Evolutionary conservation across 2,888 invertebrate species (phyloP).

Genomic region (Aporophyla lueneburgensis): DNA sequence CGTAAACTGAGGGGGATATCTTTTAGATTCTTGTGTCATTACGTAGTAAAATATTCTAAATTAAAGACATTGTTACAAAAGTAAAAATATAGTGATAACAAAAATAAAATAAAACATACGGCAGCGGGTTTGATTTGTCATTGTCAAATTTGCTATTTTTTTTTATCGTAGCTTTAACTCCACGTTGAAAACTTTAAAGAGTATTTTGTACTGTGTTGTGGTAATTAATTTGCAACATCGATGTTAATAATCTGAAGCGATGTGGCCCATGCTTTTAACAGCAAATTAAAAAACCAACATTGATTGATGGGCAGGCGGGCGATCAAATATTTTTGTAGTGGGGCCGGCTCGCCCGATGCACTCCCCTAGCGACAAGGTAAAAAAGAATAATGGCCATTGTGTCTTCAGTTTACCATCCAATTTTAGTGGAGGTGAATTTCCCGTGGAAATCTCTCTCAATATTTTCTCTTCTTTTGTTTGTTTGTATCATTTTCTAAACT

Average conservation of each 20-base stretch:
- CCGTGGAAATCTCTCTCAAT: conserved; percentile 84
- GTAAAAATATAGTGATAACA: conserved; percentile 49
- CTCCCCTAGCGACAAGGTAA: conserved; percentile 70
- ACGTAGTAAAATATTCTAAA: conserved; percentile 42
- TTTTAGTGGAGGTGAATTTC: conserved; percentile 83
- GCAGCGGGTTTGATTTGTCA: conserved; percentile 43
- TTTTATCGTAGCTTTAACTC: not conserved
- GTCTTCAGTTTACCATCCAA: conserved; percentile 84
- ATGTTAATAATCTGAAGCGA: conserved; percentile 29
- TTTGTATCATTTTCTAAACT: conserved; percentile 77
- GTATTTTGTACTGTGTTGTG: conserved; percentile 8
- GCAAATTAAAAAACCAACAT: conserved; percentile 73
- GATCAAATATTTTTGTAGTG: conserved; percentile 68
- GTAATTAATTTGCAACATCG: conserved; percentile 34
- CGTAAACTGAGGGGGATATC: conserved; percentile 65
- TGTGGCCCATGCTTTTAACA: conserved; percentile 58
- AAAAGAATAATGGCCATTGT: conserved; percentile 79
- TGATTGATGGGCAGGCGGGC: conserved; percentile 76
- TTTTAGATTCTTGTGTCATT: conserved; percentile 74
- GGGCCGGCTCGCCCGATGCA: too few relatives aligned
- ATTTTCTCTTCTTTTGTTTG: conserved; percentile 80
- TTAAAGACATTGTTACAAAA: conserved; percentile 61
- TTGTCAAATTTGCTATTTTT: conserved; percentile 54
- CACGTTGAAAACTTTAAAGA: not conserved
- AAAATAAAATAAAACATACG: conserved; percentile 50